phyloP scores from a whole-genome alignment of 2,888 invertebrate species.

The Tenthredo scrophulariae region DNA sequence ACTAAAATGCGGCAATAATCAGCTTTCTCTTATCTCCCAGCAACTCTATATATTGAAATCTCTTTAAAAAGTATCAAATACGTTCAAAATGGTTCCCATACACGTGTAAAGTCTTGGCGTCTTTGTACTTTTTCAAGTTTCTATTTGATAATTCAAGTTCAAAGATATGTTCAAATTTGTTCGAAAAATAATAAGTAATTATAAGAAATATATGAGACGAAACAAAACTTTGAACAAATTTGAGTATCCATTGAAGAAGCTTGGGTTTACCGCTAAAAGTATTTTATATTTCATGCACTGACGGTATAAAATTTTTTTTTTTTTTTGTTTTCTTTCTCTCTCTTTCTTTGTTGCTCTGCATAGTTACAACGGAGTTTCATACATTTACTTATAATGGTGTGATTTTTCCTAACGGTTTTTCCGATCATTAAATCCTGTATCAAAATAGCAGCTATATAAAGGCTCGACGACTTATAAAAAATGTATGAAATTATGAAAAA shows the following conservation, averaged over 20 bases:
- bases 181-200: background rate
- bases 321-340: no score
- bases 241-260: background rate
- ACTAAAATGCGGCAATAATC: background rate
- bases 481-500: slow-evolving; percentile 33
- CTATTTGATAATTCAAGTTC: background rate
- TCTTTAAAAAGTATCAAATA: background rate
- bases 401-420: background rate
- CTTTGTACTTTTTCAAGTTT: slow-evolving; percentile 25
- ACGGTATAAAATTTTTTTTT: background rate
- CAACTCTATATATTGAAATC: background rate
- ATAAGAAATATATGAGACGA: background rate
- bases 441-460: slow-evolving; percentile 11
- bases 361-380: background rate
- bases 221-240: slow-evolving; percentile 14
- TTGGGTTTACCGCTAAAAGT: slow-evolving; percentile 43
- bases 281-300: slow-evolving; percentile 20
- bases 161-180: background rate
- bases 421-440: background rate
- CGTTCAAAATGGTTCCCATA: background rate
- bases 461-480: slow-evolving; percentile 3
- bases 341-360: no score
- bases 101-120: background rate
- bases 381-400: background rate
- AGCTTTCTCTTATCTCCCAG: background rate